These are phyloP conservation scores for Pectinophora gossypiella DNA, from an alignment of 1,140 invertebrate genomes.

Conservation along the genomic window DNA sequence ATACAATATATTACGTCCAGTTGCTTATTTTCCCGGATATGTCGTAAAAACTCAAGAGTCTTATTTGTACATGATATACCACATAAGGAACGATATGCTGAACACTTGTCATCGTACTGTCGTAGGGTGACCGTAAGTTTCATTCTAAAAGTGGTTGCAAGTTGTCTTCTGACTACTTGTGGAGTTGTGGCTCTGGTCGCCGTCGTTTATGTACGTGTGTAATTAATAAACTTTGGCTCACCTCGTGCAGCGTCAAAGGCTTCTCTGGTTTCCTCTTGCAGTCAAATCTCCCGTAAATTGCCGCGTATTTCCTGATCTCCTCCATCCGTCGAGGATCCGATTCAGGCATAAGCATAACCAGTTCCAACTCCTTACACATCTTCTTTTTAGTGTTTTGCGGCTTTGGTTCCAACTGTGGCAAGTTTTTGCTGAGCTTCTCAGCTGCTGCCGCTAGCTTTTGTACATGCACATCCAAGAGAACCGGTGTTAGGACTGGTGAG, in stretches of 20 bases:
- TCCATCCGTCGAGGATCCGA: conserved; percentile 93
- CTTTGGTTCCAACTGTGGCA: conserved; percentile 92
- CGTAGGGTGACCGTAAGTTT: too few relatives aligned
- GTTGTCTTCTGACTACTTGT: too few relatives aligned
- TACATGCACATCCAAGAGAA: conserved; percentile 89
- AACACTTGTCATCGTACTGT: too few relatives aligned
- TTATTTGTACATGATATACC: too few relatives aligned
- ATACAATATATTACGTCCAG: too few relatives aligned
- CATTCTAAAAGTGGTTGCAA: too few relatives aligned
- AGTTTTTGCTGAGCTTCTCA: conserved; percentile 85
- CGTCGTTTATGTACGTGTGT: too few relatives aligned
- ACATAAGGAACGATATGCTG: too few relatives aligned
- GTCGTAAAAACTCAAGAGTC: too few relatives aligned
- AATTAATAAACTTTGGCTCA: too few relatives aligned
- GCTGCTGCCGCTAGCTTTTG: conserved; percentile 88
- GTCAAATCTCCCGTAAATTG: conserved; percentile 97
- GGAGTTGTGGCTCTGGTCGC: too few relatives aligned
- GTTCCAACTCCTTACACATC: conserved; percentile 93
- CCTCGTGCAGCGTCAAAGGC: conserved; percentile 96
- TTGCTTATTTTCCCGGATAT: too few relatives aligned
- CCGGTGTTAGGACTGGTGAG: conserved; percentile 83
- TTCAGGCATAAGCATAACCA: conserved; percentile 92
- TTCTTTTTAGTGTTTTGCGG: conserved; percentile 94
- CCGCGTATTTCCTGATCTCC: conserved; percentile 95
- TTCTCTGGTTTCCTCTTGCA: conserved; percentile 97